Percentiles rank a stretch among this genome's conserved stretches.
Conservation (phyloP, 2,113 vertebrate genomes). For the Lagopus leucura region DNA sequence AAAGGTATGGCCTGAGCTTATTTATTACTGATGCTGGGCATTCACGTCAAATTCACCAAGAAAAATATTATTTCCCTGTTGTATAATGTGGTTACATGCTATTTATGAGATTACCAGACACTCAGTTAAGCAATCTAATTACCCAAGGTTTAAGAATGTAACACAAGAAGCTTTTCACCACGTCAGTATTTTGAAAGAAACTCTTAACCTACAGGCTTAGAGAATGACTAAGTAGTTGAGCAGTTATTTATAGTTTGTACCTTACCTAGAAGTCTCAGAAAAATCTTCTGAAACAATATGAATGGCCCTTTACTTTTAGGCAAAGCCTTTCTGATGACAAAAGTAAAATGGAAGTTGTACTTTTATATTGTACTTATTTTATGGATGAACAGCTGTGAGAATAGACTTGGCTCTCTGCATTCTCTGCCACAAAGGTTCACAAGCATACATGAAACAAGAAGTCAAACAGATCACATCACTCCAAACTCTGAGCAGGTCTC, state of each 20-base stretch:
- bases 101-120: slow-evolving; percentile 15
- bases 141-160: not conserved
- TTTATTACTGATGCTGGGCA: not conserved
- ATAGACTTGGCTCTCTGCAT: not conserved
- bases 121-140: slow-evolving; percentile 1
- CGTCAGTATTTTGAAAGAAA: not conserved
- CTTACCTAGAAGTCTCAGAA: not conserved
- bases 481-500: not conserved
- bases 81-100: not conserved
- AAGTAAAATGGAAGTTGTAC: not conserved
- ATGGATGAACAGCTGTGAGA: not conserved
- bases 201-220: not conserved
- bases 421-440: not conserved
- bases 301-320: not conserved
- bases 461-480: not conserved
- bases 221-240: not conserved
- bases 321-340: not conserved
- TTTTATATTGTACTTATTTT: not conserved
- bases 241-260: not conserved
- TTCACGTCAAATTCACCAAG: accelerated
- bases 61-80: not conserved
- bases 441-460: not conserved
- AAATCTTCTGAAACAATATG: not conserved
- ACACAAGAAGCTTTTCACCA: not conserved
- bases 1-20: not conserved